Conservation (phyloP, 2,888 invertebrate species). For the Salpingus planirostris region DNA sequence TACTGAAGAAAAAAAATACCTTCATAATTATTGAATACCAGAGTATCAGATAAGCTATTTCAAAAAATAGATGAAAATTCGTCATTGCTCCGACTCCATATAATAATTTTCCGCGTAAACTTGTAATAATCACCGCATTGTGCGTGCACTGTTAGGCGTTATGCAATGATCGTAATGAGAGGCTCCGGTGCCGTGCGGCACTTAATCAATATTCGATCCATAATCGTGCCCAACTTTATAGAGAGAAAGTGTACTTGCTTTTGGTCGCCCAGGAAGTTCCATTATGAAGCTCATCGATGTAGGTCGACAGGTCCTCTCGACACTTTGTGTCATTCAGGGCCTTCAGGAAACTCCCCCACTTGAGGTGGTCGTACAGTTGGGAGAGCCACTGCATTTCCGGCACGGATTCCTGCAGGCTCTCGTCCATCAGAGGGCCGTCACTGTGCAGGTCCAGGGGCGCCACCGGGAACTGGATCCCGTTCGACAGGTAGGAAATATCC, state of each 20-base stretch:
- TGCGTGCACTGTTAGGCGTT: too few species aligned
- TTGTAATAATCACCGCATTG: too few species aligned
- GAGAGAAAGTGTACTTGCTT: slow-evolving; percentile 51
- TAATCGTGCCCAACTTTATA: not conserved
- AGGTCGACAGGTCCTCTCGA: slow-evolving; percentile 47
- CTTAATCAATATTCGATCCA: not conserved
- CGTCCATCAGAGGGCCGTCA: slow-evolving; percentile 17
- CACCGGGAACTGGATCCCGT: slow-evolving; percentile 38
- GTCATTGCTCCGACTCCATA: too few species aligned
- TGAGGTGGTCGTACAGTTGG: slow-evolving; percentile 56
- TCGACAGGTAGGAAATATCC: slow-evolving; percentile 38
- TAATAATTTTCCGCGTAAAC: too few species aligned
- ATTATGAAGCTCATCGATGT: slow-evolving; percentile 49
- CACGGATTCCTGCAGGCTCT: slow-evolving; percentile 17
- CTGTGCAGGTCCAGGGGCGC: slow-evolving; percentile 19
- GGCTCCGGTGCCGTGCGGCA: not conserved
- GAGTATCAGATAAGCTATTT: too few species aligned
- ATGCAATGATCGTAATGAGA: too few species aligned
- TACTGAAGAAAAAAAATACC: too few species aligned
- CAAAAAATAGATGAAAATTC: too few species aligned
- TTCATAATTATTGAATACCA: too few species aligned
- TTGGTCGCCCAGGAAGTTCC: slow-evolving; percentile 67
- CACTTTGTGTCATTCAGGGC: slow-evolving; percentile 37
- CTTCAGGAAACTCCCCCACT: slow-evolving; percentile 40
- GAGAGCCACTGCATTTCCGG: slow-evolving; percentile 57